Conservation (phyloP, 2,797 vertebrate genomes). For the Anas bernieri region DNA sequence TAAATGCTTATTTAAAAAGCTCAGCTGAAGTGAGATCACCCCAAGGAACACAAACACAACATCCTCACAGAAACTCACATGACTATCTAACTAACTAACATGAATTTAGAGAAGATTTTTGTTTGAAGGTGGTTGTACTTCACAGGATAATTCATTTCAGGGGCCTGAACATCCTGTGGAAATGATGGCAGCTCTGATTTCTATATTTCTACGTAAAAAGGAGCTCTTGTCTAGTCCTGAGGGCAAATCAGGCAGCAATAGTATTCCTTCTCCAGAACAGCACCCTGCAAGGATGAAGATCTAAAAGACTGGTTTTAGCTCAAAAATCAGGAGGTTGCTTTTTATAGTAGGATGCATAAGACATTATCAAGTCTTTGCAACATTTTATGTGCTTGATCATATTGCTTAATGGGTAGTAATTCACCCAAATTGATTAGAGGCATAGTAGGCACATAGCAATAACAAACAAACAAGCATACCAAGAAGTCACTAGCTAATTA, state of each 20-base stretch:
- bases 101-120: background rate
- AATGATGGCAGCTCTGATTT: background rate
- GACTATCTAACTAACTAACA: too few species aligned
- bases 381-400: background rate
- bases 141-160: background rate
- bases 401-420: background rate
- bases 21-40: background rate
- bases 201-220: background rate
- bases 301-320: background rate
- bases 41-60: background rate
- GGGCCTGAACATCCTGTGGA: background rate
- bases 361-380: background rate
- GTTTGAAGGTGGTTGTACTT: background rate
- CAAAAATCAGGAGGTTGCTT: background rate
- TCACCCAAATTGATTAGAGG: background rate
- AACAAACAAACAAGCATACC: background rate
- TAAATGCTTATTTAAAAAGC: background rate
- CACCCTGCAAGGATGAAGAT: background rate
- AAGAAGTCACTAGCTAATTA: background rate
- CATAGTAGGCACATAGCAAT: background rate
- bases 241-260: background rate
- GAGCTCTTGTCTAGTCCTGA: background rate
- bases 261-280: background rate
- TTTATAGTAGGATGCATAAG: background rate
- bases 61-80: background rate